phyloP scores from a whole-genome alignment of 92 coral and sea anemone genomes.

The Palythoa grandis region DNA sequence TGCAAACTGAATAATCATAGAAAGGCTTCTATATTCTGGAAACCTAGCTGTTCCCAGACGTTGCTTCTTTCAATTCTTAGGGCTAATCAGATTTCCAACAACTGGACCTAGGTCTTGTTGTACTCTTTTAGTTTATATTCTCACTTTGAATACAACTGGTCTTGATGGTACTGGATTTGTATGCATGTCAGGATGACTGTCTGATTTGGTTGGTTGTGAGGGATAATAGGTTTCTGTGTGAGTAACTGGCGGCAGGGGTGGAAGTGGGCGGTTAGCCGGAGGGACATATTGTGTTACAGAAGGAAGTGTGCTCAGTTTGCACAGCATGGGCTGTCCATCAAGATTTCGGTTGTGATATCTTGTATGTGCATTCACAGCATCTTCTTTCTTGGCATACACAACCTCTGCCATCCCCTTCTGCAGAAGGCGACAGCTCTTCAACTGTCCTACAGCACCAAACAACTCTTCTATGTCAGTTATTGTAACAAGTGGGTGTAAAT shows the following conservation, averaged over 20 bases:
- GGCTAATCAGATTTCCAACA: too few species aligned
- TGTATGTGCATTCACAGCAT: slow-evolving; percentile 71
- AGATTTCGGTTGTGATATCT: slow-evolving; percentile 86
- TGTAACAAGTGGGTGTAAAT: slow-evolving; percentile 78
- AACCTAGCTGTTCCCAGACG: too few species aligned
- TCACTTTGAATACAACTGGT: slow-evolving; percentile 89
- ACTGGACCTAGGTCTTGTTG: not conserved
- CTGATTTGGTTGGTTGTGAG: slow-evolving; percentile 37
- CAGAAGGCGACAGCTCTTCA: slow-evolving; percentile 81
- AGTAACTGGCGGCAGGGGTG: slow-evolving; percentile 64
- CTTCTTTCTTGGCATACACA: slow-evolving; percentile 72
- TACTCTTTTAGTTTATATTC: slow-evolving; percentile 47
- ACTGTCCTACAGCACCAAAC: slow-evolving; percentile 80
- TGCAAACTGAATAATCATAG: too few species aligned
- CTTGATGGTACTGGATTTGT: slow-evolving; percentile 37
- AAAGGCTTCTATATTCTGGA: too few species aligned
- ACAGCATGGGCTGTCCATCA: slow-evolving; percentile 93
- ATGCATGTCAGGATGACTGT: not conserved
- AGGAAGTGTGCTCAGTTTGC: slow-evolving; percentile 69
- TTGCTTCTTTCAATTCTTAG: too few species aligned
- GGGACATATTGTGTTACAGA: slow-evolving; percentile 64
- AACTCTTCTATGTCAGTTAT: slow-evolving; percentile 84
- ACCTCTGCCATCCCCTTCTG: slow-evolving; percentile 85
- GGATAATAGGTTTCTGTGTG: slow-evolving; percentile 43
- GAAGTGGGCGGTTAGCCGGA: slow-evolving; percentile 65